Evolutionary conservation across 2,113 vertebrate genomes (phyloP), one percentile per base, ranked within the genome.

Genomic region (Otolemur garnettii): DNA sequence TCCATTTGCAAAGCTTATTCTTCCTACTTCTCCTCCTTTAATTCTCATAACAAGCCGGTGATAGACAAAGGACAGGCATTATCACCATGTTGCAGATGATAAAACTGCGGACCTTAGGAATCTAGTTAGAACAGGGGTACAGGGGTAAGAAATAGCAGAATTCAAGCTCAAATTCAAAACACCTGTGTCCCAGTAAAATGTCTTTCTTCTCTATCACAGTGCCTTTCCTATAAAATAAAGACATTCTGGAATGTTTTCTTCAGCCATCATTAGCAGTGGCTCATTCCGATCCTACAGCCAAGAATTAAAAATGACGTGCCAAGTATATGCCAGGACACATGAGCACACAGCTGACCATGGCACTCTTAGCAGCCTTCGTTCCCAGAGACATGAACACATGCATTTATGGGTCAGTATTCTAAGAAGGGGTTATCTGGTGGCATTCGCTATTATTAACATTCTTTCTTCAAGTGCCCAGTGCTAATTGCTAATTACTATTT

Each of bases 241-340:
- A 66, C 28, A 94, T 62, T 18, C 60, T 60, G 50, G 68, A 89
- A 68, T 89, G 8, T 71, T 93, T 93, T 91, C 50, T 66, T 86
- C 15, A 19, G 35, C 53, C 28, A 45, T 30, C 19, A 28, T 72
- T 66, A 92, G 35, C 33, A 35, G 55, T 19, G 45, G 24, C 1
- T 90, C 18, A 12, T 35, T 95, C 21, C 5, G 42, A 4, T n/a
- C 7, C 28, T 60, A 26, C 1, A 68, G 74, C 57, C 86, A 83
- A 72, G 50, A 82, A 57, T 57, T 59, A 88, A 89, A 60, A 21
- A 10, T 1, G 33, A 33, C 13, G 12, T 53, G 74, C 33, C 68
- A 84, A 82, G 28, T 13, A n/a, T 15, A 15, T 59, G 55, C 50
- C 45, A 53, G 50, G 8, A 5, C 22, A 11, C 38, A 5, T n/a